Conservation (phyloP, 64 coral and sea anemone species). For the Pocillopora damicornis region DNA sequence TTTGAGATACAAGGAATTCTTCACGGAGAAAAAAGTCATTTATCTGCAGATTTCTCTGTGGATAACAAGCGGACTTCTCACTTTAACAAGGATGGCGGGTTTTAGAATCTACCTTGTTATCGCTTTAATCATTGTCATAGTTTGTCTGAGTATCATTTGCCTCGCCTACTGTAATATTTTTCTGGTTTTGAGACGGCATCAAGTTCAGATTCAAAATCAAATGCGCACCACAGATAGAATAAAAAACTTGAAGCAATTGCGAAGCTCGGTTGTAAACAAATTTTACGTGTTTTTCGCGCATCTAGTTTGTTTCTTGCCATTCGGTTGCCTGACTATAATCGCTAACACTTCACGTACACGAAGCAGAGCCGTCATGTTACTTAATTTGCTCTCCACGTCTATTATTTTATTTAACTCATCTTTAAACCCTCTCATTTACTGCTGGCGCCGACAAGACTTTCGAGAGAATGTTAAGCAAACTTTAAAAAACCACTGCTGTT, state of each 20-base stretch:
- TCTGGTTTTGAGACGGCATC: not conserved
- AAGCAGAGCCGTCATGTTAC: not conserved
- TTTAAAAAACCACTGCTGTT: not conserved
- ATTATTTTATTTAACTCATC: not conserved
- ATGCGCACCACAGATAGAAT: not conserved
- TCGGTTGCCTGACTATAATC: not conserved
- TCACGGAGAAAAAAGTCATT: not conserved
- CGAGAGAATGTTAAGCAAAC: not conserved
- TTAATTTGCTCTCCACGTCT: not conserved
- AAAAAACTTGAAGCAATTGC: not conserved
- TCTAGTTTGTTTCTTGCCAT: not conserved
- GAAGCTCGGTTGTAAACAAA: not conserved
- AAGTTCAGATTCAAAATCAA: not conserved
- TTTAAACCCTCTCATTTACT: conserved; percentile 4
- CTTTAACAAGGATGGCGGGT: not conserved
- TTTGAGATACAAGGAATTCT: not conserved
- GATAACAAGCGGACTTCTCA: not conserved
- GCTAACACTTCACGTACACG: not conserved
- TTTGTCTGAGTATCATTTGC: not conserved
- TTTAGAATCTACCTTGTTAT: not conserved
- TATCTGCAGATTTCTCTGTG: not conserved
- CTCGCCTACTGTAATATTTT: not conserved
- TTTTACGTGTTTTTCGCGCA: not conserved
- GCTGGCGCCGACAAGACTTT: not conserved
- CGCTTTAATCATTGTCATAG: not conserved